Evolutionary conservation across 2,888 invertebrate genomes (phyloP).

Genomic region (Sesamia inferens): DNA sequence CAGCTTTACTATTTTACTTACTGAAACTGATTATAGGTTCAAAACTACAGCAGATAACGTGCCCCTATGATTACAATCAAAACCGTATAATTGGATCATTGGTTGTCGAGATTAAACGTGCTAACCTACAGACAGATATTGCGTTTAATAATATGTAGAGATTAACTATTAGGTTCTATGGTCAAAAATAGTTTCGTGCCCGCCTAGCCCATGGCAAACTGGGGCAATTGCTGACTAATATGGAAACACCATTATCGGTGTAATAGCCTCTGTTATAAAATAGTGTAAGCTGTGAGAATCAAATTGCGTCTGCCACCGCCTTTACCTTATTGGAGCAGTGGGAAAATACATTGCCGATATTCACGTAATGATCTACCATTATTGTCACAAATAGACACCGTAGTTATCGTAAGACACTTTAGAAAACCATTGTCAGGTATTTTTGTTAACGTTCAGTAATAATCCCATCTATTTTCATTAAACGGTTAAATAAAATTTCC

Average conservation of each 20-base stretch:
- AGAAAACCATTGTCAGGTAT: background rate
- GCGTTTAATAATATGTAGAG: conserved; percentile 59
- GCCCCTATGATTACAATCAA: conserved; percentile 39
- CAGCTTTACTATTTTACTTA: conserved; percentile 21
- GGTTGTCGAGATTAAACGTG: conserved; percentile 46
- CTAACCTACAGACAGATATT: conserved; percentile 48
- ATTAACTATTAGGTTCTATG: conserved; percentile 68
- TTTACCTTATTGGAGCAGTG: conserved; percentile 74
- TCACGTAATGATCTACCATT: conserved; percentile 35
- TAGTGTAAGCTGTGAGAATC: conserved; percentile 79
- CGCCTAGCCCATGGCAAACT: conserved; percentile 80
- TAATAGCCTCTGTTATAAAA: conserved; percentile 68
- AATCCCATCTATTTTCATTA: background rate
- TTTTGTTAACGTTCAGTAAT: background rate
- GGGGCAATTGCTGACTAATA: conserved; percentile 81
- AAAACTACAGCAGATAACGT: conserved; percentile 19
- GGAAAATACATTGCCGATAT: conserved; percentile 64
- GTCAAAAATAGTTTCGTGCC: conserved; percentile 81
- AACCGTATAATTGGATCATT: conserved; percentile 47
- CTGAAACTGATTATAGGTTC: conserved; percentile 27
- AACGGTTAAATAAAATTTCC: background rate
- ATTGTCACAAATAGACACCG: conserved; percentile 9
- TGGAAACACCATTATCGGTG: conserved; percentile 82
- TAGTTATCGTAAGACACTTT: background rate
- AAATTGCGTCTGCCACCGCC: conserved; percentile 76